These are phyloP conservation scores for Eurosta solidaginis DNA, from an alignment of 1,140 invertebrate genomes.

Conservation along the genomic window DNA sequence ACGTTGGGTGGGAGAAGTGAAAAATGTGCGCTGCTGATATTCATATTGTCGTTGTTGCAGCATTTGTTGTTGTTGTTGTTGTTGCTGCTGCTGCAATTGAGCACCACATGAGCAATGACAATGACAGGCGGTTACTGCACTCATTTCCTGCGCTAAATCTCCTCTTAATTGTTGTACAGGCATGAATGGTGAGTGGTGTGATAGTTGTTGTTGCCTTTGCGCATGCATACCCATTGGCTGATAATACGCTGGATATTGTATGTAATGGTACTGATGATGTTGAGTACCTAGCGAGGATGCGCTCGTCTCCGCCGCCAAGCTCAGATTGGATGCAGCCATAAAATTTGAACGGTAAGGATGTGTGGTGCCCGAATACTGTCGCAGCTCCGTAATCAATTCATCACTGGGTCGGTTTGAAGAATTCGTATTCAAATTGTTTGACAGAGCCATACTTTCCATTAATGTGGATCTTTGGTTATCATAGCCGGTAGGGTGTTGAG, in stretches of 20 bases:
- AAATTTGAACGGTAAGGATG: neutral
- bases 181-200: constrained; percentile 30
- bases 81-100: constrained; percentile 40
- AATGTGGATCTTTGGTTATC: neutral
- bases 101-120: constrained; percentile 49
- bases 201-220: constrained; percentile 39
- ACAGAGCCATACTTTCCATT: neutral
- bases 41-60: constrained; percentile 38
- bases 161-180: constrained; percentile 29
- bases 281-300: constrained; percentile 17
- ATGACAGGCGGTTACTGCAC: constrained; percentile 46
- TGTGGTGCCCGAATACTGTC: neutral
- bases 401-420: neutral
- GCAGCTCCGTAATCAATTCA: neutral
- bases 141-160: neutral
- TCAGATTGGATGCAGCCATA: neutral
- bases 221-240: constrained; percentile 27
- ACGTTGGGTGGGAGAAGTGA: constrained; percentile 16
- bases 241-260: constrained; percentile 52
- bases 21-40: constrained; percentile 35
- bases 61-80: constrained; percentile 34
- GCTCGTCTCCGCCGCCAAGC: neutral
- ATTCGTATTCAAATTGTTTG: neutral
- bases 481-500: neutral
- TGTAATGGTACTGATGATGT: constrained; percentile 57